phyloP scores from a whole-genome alignment of 2,888 invertebrate species.

The Pseudanteris insignis region DNA sequence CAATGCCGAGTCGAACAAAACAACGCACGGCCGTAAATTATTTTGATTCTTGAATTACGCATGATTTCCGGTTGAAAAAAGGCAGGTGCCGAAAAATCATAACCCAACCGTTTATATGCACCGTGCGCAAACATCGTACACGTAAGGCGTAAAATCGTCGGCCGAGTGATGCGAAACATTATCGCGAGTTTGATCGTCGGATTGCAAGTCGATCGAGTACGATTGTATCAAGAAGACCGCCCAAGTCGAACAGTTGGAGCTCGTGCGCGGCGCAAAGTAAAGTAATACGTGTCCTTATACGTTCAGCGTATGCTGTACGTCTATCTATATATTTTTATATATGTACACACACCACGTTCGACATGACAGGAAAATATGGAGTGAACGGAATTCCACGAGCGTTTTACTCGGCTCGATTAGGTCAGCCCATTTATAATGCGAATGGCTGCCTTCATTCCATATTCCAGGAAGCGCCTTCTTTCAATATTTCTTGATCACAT shows the following conservation, averaged over 20 bases:
- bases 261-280: conserved; percentile 35
- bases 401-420: conserved; percentile 63
- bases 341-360: conserved; percentile 44
- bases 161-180: too few relatives aligned
- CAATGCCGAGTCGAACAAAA: too few relatives aligned
- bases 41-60: too few relatives aligned
- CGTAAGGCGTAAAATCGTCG: too few relatives aligned
- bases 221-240: conserved; percentile 35
- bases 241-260: conserved; percentile 34
- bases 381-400: conserved; percentile 60
- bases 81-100: too few relatives aligned
- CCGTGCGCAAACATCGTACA: too few relatives aligned
- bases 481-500: conserved; percentile 55
- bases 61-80: too few relatives aligned
- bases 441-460: conserved; percentile 55
- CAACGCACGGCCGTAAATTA: too few relatives aligned
- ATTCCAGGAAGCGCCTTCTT: conserved; percentile 58
- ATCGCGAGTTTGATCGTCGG: conserved; percentile 31
- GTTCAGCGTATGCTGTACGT: conserved; percentile 18
- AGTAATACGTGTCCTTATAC: conserved; percentile 45
- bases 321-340: conserved; percentile 39
- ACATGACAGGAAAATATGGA: conserved; percentile 62
- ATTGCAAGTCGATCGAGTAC: conserved; percentile 44
- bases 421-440: conserved; percentile 58
- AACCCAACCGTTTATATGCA: too few relatives aligned